Evolutionary conservation across 2,113 vertebrate genomes (phyloP).

Genomic region (Dicaeum eximium): DNA sequence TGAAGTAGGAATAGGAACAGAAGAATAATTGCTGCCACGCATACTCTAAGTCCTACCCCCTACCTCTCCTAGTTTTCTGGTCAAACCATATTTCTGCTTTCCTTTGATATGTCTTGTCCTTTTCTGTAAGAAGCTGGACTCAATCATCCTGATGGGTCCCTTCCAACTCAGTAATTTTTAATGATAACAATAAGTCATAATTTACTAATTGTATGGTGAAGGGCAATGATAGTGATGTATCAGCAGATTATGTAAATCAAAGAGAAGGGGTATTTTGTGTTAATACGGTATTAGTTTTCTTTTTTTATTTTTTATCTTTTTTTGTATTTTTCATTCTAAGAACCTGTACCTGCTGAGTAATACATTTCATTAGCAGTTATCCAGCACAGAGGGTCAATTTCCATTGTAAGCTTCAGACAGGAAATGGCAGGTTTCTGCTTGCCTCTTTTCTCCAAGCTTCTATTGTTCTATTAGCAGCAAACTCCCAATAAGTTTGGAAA

Average conservation of each 20-base stretch:
- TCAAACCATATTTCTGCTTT: background rate
- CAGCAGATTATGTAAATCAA: background rate
- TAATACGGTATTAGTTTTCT: background rate
- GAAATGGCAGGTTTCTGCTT: background rate
- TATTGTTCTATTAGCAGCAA: background rate
- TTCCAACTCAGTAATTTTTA: background rate
- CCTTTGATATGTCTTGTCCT: background rate
- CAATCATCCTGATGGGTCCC: rapidly evolving
- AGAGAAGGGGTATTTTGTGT: background rate
- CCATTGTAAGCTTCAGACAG: background rate
- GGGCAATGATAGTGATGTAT: background rate
- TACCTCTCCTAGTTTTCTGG: background rate
- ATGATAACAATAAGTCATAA: background rate
- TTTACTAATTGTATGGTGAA: background rate
- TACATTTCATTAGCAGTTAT: background rate
- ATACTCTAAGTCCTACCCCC: background rate
- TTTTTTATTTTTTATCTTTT: background rate
- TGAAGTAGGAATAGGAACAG: background rate
- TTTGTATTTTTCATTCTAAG: background rate
- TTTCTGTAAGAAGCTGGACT: background rate
- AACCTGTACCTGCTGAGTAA: background rate
- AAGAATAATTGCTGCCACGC: background rate
- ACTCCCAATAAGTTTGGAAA: background rate
- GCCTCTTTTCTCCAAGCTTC: background rate
- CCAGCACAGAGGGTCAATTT: background rate